Conservation (phyloP, 2,797 vertebrate species). For the Anguilla obscura region DNA sequence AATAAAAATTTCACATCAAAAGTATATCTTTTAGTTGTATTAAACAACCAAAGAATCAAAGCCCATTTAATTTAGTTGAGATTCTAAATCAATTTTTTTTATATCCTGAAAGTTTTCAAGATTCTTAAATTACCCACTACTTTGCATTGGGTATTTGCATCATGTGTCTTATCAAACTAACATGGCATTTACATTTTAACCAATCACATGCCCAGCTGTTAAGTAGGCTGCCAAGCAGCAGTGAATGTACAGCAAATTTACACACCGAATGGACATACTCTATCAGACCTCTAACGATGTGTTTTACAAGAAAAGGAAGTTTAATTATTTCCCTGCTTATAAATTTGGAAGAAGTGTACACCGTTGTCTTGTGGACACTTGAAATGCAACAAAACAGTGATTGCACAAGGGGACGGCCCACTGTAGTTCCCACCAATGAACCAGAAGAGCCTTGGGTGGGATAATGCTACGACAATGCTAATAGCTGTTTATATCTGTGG, state of each 20-base stretch:
- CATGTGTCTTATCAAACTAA: background rate
- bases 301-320: background rate
- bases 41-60: too few relatives aligned
- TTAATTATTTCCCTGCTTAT: background rate
- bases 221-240: background rate
- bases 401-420: background rate
- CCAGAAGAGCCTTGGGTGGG: background rate
- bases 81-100: background rate
- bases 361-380: background rate
- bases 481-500: slow-evolving; percentile 5
- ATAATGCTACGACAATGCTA: background rate
- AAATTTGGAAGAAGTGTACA: background rate
- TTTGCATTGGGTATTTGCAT: background rate
- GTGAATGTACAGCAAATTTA: background rate
- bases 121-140: background rate
- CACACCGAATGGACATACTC: background rate
- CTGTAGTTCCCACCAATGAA: background rate
- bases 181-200: background rate
- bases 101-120: background rate
- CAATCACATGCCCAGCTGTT: background rate
- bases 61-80: background rate
- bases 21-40: too few relatives aligned
- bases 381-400: background rate
- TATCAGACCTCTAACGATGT: background rate
- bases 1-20: background rate